A percentile compares a stretch with the other conserved stretches of the same genome.
Conservation (phyloP, 1,140 invertebrate species). For the Zaprionus inermis region DNA sequence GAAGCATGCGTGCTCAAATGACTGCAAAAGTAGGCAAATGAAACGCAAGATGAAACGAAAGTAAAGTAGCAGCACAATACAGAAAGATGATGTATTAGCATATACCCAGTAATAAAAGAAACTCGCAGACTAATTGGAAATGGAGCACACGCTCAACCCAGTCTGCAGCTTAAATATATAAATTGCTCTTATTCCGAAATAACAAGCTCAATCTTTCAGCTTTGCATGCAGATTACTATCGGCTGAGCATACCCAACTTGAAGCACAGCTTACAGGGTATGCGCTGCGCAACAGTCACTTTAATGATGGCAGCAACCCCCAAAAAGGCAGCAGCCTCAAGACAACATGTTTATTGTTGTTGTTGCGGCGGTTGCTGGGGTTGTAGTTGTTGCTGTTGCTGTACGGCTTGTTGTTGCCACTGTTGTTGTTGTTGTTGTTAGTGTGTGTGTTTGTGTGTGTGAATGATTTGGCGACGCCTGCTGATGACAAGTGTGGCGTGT, state of each 20-base stretch:
- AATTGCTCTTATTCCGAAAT: too few relatives aligned
- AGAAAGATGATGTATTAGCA: not conserved
- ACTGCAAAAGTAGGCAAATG: conserved; percentile 50
- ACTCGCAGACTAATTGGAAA: not conserved
- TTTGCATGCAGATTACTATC: too few relatives aligned
- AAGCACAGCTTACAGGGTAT: conserved; percentile 12
- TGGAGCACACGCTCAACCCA: too few relatives aligned
- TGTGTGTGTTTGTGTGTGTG: conserved; percentile 61
- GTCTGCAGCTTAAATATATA: too few relatives aligned
- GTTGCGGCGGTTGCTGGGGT: not conserved
- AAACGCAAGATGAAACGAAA: conserved; percentile 23
- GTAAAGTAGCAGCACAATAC: not conserved
- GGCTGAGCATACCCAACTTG: not conserved
- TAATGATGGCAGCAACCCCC: conserved; percentile 34
- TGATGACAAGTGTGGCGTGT: conserved; percentile 81
- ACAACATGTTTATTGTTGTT: not conserved
- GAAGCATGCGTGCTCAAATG: conserved; percentile 52
- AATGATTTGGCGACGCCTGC: conserved; percentile 72
- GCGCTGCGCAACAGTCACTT: conserved; percentile 20
- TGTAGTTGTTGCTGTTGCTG: conserved; percentile 20
- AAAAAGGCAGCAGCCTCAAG: conserved; percentile 17
- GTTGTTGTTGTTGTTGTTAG: not conserved
- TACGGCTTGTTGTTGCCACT: too few relatives aligned
- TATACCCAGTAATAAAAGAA: conserved; percentile 1
- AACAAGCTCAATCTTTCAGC: too few relatives aligned